These are phyloP conservation scores for Euleptes europaea DNA, from an alignment of 2,113 vertebrate genomes.

Conservation along the genomic window DNA sequence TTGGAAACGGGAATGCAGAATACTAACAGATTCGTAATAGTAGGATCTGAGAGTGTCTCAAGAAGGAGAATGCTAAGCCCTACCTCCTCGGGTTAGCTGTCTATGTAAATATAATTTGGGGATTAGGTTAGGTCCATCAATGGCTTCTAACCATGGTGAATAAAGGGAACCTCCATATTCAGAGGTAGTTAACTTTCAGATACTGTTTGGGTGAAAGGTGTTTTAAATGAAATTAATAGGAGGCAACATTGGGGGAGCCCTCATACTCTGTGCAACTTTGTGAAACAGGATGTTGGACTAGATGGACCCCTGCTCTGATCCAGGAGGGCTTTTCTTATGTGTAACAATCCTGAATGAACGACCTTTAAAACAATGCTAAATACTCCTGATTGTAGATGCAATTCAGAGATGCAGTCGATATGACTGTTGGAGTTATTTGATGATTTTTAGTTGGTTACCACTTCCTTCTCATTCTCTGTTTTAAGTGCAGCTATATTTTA, in stretches of 20 bases:
- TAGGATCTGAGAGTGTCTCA: not conserved
- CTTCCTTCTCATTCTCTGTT: not conserved
- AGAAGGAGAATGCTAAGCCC: no score
- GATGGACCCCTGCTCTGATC: no score
- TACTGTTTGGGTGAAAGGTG: no score
- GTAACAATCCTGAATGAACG: not conserved
- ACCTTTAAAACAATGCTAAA: not conserved
- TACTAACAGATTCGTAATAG: not conserved
- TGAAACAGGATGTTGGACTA: no score
- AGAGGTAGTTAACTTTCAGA: no score
- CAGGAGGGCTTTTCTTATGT: not conserved
- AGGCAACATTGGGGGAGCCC: no score
- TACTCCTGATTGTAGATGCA: not conserved
- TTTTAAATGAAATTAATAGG: no score
- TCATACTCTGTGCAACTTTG: no score
- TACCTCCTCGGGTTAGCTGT: not conserved
- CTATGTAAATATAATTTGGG: not conserved
- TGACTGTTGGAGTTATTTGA: not conserved
- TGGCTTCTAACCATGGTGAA: no score
- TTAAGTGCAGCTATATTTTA: not conserved
- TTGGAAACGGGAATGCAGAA: not conserved
- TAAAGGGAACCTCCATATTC: no score
- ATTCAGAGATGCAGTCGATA: not conserved
- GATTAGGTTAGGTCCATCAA: no score
- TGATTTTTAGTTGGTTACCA: not conserved